Base-by-base conservation (phyloP, 1,140 invertebrate genomes). In the Drosophila elegans region DNA sequence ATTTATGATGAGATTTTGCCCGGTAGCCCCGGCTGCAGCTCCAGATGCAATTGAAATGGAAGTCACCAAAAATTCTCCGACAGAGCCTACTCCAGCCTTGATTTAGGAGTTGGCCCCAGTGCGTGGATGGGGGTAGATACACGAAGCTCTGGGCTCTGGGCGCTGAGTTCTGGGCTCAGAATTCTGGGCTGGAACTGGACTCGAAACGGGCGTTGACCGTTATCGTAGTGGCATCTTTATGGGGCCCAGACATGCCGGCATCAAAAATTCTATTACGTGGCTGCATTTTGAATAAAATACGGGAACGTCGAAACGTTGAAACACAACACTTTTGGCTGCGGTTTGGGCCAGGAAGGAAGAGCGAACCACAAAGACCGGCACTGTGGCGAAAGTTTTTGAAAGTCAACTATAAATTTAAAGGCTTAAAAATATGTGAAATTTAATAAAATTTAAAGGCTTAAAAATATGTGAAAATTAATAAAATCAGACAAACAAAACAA, bases 281-380 rank as follows among this genome's bases (percentile, higher is more conserved):
- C 84, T 89, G 79, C 80, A 80, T 89, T 89, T 89, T 88, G 80
- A 89, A 88, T 88, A 88, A 88, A 89, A 88, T 89, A 88, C 83
- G 78, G 75, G 74, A 74, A 78, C 78, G 59, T 86, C 67, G 63
- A 68, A 80, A 67, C 57, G 64, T 71, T 86, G 83, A 86, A 86
- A 86, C 83, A 86, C 83, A 83, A 88, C 84, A 88, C 83, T 88
- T 89, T 88, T 76, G 72, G 67, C 84, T 89, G 84, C 61, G 83
- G 83, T 86, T 64, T 68, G 54, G 54, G 53, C 45, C 39, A 42
- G 63, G 68, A 59, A 74, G 82, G 74, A 68, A 66, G 79, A 63
- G 55, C 57, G 48, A 4, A 71, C 51, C 42, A 13, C 59, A 55
- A 44, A 46, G 25, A 5, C 49, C 13, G 53, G 59, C 48, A 86